phyloP scores from a whole-genome alignment of 2,113 vertebrate genomes.

The Psittacara wagleri region DNA sequence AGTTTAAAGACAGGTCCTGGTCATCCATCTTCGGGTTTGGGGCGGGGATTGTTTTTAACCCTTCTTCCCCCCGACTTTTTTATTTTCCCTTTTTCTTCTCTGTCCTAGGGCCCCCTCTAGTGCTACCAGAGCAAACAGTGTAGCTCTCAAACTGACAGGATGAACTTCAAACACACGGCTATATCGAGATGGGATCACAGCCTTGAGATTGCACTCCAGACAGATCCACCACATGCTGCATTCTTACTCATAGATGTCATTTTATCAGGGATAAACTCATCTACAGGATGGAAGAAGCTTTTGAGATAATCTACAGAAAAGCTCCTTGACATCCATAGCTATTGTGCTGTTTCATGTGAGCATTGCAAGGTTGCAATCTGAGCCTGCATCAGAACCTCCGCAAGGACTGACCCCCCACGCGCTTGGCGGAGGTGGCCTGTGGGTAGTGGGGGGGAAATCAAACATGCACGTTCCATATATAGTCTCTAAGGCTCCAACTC shows the following conservation, averaged over 20 bases:
- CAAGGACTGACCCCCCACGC: background rate
- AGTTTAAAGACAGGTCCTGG: background rate
- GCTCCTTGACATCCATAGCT: background rate
- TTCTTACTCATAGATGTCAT: background rate
- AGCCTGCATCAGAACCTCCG: background rate
- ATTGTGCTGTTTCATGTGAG: background rate
- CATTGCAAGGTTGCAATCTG: background rate
- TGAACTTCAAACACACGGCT: fast-evolving
- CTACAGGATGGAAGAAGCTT: background rate
- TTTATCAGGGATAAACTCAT: background rate
- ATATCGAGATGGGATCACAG: background rate
- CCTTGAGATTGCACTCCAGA: background rate
- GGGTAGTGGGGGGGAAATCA: background rate
- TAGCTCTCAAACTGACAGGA: background rate
- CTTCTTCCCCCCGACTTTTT: fast-evolving
- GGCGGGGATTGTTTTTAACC: background rate
- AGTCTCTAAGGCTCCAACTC: background rate
- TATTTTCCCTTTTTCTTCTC: background rate
- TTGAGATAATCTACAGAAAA: background rate
- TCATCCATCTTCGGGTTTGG: background rate
- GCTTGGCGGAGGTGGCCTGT: no score
- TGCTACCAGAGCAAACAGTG: background rate
- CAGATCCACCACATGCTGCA: background rate
- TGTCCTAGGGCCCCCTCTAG: slow-evolving; percentile 61
- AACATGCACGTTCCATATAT: background rate